Evolutionary conservation across 2,113 vertebrate species (phyloP), one percentile per base, ranked within the genome.

Genomic region (Dipodomys merriami): DNA sequence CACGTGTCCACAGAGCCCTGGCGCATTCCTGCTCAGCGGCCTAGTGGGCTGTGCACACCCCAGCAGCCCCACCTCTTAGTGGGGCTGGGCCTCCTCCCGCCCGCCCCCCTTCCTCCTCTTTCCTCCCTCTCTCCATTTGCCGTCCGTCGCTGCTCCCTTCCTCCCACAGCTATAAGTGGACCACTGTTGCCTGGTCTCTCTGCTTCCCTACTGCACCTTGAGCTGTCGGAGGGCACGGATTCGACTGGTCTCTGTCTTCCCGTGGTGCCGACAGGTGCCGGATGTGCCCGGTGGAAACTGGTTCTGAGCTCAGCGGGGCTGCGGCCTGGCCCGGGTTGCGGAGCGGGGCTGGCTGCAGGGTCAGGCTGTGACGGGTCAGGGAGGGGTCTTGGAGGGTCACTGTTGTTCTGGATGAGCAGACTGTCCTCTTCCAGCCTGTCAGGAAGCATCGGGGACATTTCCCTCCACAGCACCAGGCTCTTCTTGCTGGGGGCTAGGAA

Each of bases 121-220:
- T 3, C 46, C 3, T 7, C 60, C 64, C 19, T 19, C 29, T 83
- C 2, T 57, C 35, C 2, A n/a, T 2, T 9, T n/a, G 19, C 12
- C 0, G 11, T 7, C n/a, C 8, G 9, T 27, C 23, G 4, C 23
- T 16, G 1, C 23, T 9, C 23, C 15, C 22, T 13, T 18, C 57
- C n/a, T 64, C 79, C 49, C 49, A 49, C 39, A 49, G 49, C 49
- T 49, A 49, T 49, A 49, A 49, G 49, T 49, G 49, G 49, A 49
- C n/a, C 10, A 49, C 49, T 49, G 8, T 49, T 9, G 12, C 12
- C 49, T 11, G 9, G 49, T 49, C 49, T 49, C 12, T 49, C 49
- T 49, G 49, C 12, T 49, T 49, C 49, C 49, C 49, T 49, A 49
- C 49, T 49, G 1, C n/a, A 27, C 65, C 39, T 2, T 1, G 53